Evolutionary conservation across 1,140 invertebrate genomes (phyloP).

Genomic region (Diachasmimorpha longicaudata): DNA sequence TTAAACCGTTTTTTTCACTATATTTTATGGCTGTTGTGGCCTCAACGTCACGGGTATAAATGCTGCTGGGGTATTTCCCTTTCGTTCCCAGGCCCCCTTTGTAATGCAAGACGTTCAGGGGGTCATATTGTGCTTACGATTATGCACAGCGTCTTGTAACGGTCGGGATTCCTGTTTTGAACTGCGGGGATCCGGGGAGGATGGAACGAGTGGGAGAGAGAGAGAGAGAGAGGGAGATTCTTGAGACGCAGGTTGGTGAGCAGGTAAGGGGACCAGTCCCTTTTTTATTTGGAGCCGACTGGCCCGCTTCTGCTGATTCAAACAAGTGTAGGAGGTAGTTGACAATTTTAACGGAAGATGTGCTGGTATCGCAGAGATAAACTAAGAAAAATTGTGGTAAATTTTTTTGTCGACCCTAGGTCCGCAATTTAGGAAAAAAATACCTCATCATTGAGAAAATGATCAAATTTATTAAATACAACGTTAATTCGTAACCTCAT

Average conservation of each 20-base stretch:
- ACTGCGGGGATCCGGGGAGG: background rate
- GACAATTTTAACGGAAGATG: background rate
- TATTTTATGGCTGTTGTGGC: background rate
- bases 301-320: background rate
- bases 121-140: slow-evolving; percentile 17
- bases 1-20: background rate
- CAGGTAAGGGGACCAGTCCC: slow-evolving; percentile 22
- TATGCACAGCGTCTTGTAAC: slow-evolving; percentile 21
- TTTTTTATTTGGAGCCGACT: background rate
- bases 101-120: background rate
- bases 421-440: too few species aligned
- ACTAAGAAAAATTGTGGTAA: too few species aligned
- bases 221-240: background rate
- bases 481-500: background rate
- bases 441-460: too few species aligned
- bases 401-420: too few species aligned
- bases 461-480: background rate
- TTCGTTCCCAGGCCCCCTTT: background rate
- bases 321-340: background rate
- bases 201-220: background rate
- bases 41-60: background rate
- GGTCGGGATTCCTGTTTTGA: slow-evolving; percentile 4
- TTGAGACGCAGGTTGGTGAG: slow-evolving; percentile 17
- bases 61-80: background rate
- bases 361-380: background rate